Base-by-base conservation (phyloP, 2,113 vertebrate genomes). In the Tricholaema leucomelas region DNA sequence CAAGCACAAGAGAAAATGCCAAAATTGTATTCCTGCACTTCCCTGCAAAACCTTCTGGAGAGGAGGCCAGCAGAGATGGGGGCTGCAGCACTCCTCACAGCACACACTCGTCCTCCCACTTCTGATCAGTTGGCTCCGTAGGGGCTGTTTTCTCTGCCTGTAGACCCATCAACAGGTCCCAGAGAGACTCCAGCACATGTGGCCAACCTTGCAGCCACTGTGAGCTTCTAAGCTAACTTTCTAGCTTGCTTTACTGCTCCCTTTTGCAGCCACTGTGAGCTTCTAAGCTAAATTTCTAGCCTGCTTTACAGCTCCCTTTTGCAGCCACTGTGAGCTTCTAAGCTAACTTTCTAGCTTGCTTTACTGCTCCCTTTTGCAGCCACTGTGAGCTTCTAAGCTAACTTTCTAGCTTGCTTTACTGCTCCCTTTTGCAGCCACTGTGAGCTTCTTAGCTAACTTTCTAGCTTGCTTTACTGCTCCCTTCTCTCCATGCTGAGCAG, bases 1-100 rank as follows among this genome's bases (percentile, higher is more conserved):
- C 81, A 60, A 77, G 89, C 76, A 86, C 77, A 88, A 91, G 82
- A 75, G 89, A 93, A 90, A 82, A 91, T 6, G 10, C 79, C 76
- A 77, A 94, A 91, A 85, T 95, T 95, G 35, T 42, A 36, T 70
- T 76, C 2, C 1, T 25, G 64, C 1, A 4, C 50, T 79, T 85
- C 36, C 48, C 80, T 52, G 66, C 54, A 33, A 81, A 81, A 42
- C 33, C 25, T 27, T 12, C 27, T 0, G 9, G 61, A 70, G 63
- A 54, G 31, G 48, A 78, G 27, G 31, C 36, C 0, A 40, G 56
- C 61, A 64, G 31, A 74, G n/a, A 16, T 5, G 64, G 20, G 59
- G 60, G 35, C 60, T 82, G 86, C 67, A 52, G 87, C 18, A n/a
- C 56, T 44, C 38, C 15, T 18, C 19, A 6, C 15, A 38, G 4